Conservation (phyloP, 2,888 invertebrate species). For the Notodonta ziczac region DNA sequence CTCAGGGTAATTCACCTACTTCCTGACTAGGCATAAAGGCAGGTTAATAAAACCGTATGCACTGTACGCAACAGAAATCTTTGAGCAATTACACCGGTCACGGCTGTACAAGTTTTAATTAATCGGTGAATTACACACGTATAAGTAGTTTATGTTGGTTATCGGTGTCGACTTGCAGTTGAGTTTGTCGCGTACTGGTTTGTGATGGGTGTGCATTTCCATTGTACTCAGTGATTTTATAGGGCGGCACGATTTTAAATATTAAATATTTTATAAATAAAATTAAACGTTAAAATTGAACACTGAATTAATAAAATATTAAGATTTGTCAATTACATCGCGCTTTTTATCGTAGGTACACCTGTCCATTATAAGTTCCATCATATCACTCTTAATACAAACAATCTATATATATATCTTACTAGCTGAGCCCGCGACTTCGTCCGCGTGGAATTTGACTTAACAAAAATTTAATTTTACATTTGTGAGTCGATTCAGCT, state of each 20-base stretch:
- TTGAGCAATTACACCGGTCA: conserved; percentile 72
- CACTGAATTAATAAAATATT: not conserved
- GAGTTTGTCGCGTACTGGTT: conserved; percentile 57
- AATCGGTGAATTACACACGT: conserved; percentile 80
- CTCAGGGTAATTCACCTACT: conserved; percentile 52
- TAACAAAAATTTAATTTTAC: too few species aligned
- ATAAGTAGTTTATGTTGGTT: conserved; percentile 57
- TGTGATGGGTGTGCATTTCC: conserved; percentile 46
- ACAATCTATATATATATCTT: too few species aligned
- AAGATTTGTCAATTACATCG: too few species aligned
- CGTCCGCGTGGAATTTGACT: too few species aligned
- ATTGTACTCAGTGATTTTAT: conserved; percentile 27
- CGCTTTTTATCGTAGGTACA: too few species aligned
- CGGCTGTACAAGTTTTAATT: conserved; percentile 81
- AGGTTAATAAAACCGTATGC: conserved; percentile 45
- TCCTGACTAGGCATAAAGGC: conserved; percentile 35
- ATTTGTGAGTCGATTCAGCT: too few species aligned
- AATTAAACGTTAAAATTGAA: too few species aligned
- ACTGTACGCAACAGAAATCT: conserved; percentile 70
- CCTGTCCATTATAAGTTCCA: too few species aligned
- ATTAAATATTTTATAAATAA: not conserved
- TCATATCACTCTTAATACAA: too few species aligned
- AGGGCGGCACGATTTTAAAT: not conserved
- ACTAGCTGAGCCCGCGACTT: too few species aligned
- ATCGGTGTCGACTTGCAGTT: conserved; percentile 57